phyloP scores from a whole-genome alignment of 2,888 invertebrate species.

The Troilus luridus region DNA sequence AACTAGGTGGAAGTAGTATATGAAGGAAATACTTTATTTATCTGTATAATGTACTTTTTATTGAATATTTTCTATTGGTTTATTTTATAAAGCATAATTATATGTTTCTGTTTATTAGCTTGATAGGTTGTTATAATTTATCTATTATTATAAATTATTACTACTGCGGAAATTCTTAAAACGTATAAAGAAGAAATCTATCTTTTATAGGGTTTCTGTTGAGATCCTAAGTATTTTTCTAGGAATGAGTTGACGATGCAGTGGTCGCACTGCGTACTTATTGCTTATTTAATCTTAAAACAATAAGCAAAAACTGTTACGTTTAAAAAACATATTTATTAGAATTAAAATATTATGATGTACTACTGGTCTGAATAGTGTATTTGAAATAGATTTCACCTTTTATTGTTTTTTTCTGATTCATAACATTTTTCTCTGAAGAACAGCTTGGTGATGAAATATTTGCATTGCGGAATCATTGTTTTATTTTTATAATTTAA shows the following conservation, averaged over 20 bases:
- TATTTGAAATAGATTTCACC: not conserved
- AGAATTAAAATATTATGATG: not conserved
- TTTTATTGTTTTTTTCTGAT: not conserved
- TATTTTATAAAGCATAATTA: conserved; percentile 12
- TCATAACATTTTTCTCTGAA: not conserved
- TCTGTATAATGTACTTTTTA: too few species aligned
- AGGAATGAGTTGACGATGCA: not conserved
- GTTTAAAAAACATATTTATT: not conserved
- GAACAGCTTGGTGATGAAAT: not conserved
- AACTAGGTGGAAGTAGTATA: too few species aligned
- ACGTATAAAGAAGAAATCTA: not conserved
- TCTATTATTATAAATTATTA: not conserved
- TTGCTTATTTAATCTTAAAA: not conserved
- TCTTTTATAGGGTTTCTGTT: too few species aligned
- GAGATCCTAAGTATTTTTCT: not conserved
- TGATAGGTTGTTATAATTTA: not conserved
- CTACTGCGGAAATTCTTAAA: not conserved
- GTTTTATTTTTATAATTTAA: not conserved
- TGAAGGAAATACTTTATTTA: too few species aligned
- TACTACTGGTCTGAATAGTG: not conserved
- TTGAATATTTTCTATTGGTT: too few species aligned
- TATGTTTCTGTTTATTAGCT: not conserved
- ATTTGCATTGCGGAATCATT: not conserved
- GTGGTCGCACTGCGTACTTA: not conserved
- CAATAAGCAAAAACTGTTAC: too few species aligned